A percentile compares a stretch with the other conserved stretches of the same genome.
Conservation (phyloP, 92 coral and sea anemone genomes). For the Metridium senile region DNA sequence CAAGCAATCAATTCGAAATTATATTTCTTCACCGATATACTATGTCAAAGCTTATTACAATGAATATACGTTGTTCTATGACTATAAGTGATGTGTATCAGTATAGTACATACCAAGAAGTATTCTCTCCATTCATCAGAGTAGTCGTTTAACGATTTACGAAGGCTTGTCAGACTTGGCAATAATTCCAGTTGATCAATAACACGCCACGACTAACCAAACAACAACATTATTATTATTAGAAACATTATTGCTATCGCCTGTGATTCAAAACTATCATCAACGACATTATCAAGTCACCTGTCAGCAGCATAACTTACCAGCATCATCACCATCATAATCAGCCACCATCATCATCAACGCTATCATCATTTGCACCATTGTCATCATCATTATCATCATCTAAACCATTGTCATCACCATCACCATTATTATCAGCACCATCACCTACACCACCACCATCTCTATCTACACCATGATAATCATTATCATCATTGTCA, state of each 20-base stretch:
- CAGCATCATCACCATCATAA: constrained; percentile 2
- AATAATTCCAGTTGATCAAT: constrained; percentile 62
- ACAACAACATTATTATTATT: background rate
- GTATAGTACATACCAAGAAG: constrained; percentile 65
- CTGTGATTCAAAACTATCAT: too few relatives aligned
- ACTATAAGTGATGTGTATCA: too few relatives aligned
- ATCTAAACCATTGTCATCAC: background rate
- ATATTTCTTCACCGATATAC: too few relatives aligned
- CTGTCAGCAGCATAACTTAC: background rate
- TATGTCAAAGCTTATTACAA: too few relatives aligned
- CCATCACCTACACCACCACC: background rate
- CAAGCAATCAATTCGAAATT: too few relatives aligned
- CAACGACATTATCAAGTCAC: background rate
- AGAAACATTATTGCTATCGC: too few relatives aligned
- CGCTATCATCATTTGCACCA: background rate
- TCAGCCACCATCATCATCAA: background rate
- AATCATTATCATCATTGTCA: background rate
- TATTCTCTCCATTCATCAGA: constrained; percentile 90
- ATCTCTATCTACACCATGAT: background rate
- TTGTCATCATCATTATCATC: background rate
- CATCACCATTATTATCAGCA: background rate
- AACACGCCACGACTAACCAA: constrained; percentile 67
- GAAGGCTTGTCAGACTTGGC: constrained; percentile 62
- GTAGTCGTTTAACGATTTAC: constrained; percentile 53
- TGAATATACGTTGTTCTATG: too few relatives aligned